Conservation (phyloP, 2,113 vertebrate species). For the Dendropsophus ebraccatus region DNA sequence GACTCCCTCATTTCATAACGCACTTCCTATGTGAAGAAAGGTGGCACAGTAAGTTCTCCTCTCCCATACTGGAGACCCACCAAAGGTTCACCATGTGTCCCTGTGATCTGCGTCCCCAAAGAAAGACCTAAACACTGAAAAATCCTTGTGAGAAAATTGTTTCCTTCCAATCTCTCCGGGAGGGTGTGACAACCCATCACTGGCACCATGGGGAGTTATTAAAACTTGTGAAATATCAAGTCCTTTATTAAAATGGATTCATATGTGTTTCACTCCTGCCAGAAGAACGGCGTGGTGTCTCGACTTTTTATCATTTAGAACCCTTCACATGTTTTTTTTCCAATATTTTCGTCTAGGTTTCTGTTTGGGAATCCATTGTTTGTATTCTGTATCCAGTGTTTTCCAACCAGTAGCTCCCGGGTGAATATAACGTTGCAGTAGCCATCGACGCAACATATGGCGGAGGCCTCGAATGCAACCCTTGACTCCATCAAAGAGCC, state of each 20-base stretch:
- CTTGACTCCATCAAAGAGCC: background rate
- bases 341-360: background rate
- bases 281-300: background rate
- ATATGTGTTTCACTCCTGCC: background rate
- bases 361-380: background rate
- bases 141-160: background rate
- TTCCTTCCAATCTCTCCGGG: background rate
- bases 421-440: background rate
- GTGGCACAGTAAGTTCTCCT: constrained; percentile 12
- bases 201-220: background rate
- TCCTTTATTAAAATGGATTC: background rate
- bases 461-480: background rate
- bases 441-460: background rate
- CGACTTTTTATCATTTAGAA: background rate
- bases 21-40: background rate
- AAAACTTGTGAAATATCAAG: background rate
- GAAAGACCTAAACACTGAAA: background rate
- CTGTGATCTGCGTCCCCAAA: background rate
- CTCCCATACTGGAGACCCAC: constrained; percentile 6
- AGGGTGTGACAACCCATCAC: background rate
- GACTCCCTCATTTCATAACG: background rate
- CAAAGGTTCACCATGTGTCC: background rate
- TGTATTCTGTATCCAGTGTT: background rate
- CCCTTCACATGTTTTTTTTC: background rate
- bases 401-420: background rate